phyloP scores from a whole-genome alignment of 2,797 vertebrate species.

The Platyrinchus mystaceus region DNA sequence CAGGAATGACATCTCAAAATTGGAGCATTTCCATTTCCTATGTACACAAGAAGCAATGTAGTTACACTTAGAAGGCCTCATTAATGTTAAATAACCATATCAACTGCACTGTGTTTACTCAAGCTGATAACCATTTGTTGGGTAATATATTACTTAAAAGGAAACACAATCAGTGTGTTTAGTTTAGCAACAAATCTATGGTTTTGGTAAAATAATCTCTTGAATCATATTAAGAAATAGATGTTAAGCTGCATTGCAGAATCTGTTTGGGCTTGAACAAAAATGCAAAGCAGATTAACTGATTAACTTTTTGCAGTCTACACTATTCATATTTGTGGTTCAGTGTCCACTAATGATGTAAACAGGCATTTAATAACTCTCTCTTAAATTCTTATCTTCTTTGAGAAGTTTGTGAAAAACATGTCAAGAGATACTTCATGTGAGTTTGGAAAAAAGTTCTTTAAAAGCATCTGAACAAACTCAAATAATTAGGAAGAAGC shows the following conservation, averaged over 20 bases:
- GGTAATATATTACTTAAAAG: background rate
- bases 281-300: background rate
- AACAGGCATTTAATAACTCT: background rate
- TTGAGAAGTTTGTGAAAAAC: background rate
- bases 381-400: background rate
- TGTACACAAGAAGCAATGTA: background rate
- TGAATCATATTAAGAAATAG: background rate
- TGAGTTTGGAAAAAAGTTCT: background rate
- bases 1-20: background rate
- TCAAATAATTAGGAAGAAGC: background rate
- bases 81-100: slow-evolving; percentile 16
- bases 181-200: background rate
- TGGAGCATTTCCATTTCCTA: slow-evolving; percentile 1
- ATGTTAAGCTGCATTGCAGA: background rate
- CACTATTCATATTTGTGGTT: background rate
- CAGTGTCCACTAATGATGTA: background rate
- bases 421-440: background rate
- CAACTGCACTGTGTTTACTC: background rate
- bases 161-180: background rate
- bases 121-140: slow-evolving; percentile 15
- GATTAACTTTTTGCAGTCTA: background rate
- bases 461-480: background rate
- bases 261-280: background rate
- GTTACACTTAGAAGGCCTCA: background rate
- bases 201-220: background rate